Evolutionary conservation across 2,113 vertebrate species (phyloP).

Genomic region (Nestor notabilis): DNA sequence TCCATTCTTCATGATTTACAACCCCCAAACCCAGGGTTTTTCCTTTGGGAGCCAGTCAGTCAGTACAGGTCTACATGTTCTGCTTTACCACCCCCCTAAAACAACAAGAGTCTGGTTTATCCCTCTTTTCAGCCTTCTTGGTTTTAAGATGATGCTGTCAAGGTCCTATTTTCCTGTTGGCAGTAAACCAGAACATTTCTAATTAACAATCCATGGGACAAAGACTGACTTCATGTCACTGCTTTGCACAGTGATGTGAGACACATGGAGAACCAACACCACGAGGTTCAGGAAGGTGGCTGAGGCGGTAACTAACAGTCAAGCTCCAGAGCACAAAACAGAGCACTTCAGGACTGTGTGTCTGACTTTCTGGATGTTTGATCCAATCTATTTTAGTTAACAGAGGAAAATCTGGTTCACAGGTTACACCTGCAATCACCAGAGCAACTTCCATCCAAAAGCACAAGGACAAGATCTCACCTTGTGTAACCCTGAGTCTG

Average conservation of each 20-base stretch:
- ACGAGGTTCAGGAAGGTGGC: rapidly evolving
- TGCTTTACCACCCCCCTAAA: background rate
- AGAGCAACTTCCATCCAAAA: background rate
- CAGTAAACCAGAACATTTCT: background rate
- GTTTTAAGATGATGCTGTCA: background rate
- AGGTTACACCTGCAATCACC: background rate
- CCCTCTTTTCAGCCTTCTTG: background rate
- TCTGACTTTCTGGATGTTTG: rapidly evolving
- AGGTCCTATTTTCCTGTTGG: background rate
- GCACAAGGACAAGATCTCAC: background rate
- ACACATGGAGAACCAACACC: background rate
- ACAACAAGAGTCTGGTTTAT: background rate
- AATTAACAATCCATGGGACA: background rate
- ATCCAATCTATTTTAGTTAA: rapidly evolving
- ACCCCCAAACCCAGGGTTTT: background rate
- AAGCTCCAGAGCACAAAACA: background rate
- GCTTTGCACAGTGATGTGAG: background rate
- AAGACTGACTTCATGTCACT: background rate
- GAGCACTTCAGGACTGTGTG: background rate
- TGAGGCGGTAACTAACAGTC: background rate
- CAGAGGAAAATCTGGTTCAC: background rate
- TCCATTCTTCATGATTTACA: rapidly evolving
- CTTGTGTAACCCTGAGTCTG: constrained; percentile 77
- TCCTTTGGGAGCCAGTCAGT: background rate
- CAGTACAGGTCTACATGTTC: rapidly evolving